Conservation (phyloP, 2,113 vertebrate genomes). For the Daubentonia madagascariensis region DNA sequence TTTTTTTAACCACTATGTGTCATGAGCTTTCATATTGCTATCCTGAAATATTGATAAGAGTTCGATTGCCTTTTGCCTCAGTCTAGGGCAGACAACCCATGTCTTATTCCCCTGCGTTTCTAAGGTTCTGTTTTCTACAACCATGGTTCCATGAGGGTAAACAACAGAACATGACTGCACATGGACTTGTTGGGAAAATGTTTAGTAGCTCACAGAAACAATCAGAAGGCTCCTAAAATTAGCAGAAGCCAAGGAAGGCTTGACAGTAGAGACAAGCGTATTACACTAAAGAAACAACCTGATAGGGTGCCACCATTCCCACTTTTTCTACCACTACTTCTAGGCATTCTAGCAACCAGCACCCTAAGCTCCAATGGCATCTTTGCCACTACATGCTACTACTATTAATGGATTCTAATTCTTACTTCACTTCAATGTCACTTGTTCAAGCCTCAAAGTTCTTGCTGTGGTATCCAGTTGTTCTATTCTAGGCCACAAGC, state of each 20-base stretch:
- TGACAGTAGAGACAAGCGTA: background rate
- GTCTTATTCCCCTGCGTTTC: background rate
- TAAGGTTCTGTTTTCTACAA: background rate
- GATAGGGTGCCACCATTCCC: accelerated
- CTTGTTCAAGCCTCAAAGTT: background rate
- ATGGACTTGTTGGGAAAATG: background rate
- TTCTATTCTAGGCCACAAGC: background rate
- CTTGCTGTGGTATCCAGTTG: background rate
- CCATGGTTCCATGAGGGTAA: background rate
- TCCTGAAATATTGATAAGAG: background rate
- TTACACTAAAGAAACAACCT: background rate
- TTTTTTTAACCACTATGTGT: background rate
- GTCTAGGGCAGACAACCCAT: accelerated
- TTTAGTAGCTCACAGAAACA: background rate
- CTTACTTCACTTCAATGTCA: background rate
- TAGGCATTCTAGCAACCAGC: background rate
- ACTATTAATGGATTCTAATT: background rate
- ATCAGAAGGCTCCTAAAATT: background rate
- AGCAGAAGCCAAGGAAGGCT: background rate
- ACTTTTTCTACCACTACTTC: background rate
- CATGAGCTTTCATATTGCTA: background rate
- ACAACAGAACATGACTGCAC: background rate
- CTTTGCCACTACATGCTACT: too few species aligned
- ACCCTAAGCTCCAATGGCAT: background rate
- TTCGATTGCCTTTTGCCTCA: background rate